Evolutionary conservation across 2,113 vertebrate species (phyloP), one percentile per base, ranked within the genome.

Genomic region (Bubo scandiacus): DNA sequence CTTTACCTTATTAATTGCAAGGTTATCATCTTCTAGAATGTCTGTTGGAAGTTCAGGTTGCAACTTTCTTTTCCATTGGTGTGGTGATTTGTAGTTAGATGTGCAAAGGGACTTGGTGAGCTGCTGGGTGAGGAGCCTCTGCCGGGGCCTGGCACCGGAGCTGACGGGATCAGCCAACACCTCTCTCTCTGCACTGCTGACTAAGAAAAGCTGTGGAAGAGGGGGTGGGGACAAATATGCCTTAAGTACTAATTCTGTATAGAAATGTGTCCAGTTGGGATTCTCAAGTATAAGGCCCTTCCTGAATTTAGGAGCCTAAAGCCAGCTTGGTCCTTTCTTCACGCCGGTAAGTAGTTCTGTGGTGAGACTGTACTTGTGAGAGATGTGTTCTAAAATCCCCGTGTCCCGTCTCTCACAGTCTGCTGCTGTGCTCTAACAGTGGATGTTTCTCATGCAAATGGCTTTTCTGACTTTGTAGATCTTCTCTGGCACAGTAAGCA

Each of bases 161-260:
- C 2, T 1, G 29, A 15, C 7, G 8, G 10, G 52, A 5, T 4
- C 12, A 54, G 38, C 3, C 4, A 26, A n/a, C 23, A 11, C 34
- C 54, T 67, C 0, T 42, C 54, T 67, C 0, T 15, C 61, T 71
- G 32, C 57, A 29, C 3, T 67, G 21, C 47, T 51, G 42, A 0
- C n/a, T 30, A 36, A 49, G 68, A 70, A 52, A 57, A 20, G 34
- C 45, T 45, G 70, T 73, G 66, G 52, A 38, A 38, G 38, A 66
- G 4, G 12, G 5, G 5, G 6, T 42, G 11, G 12, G 74, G 42
- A 59, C 1, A 2, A 82, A 55, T 18, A 27, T 4, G n/a, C 45
- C n/a, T 79, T 40, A 59, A 55, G n/a, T 26, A n/a, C 22, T 15
- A n/a, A 57, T 80, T 75, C 47, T 67, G n/a, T 43, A 13, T 15